Evolutionary conservation across 2,113 vertebrate species (phyloP).

Genomic region (Poeciliopsis retropinna): DNA sequence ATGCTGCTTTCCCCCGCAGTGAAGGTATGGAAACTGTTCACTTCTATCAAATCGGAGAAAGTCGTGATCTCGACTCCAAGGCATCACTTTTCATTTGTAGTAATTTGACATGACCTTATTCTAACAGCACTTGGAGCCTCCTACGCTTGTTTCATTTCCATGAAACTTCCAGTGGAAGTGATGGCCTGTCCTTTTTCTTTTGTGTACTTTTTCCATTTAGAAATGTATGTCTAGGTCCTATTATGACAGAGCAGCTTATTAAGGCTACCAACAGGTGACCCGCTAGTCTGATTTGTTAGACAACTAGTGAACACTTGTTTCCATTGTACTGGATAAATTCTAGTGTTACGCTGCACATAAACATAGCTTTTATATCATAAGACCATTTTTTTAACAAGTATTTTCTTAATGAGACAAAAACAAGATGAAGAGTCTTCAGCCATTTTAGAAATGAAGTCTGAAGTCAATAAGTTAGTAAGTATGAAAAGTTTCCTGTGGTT

Average conservation of each 20-base stretch:
- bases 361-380: background rate
- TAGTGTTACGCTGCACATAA: background rate
- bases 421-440: no score
- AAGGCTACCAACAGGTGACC: slow-evolving; percentile 30
- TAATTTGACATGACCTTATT: slow-evolving; percentile 29
- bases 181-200: background rate
- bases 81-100: slow-evolving; percentile 38
- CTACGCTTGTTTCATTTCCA: slow-evolving; percentile 17
- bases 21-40: background rate
- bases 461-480: background rate
- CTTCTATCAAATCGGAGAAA: slow-evolving; percentile 30
- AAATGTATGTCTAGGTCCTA: slow-evolving; percentile 11
- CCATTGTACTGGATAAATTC: background rate
- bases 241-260: slow-evolving; percentile 13
- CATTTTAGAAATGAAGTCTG: background rate
- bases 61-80: slow-evolving; percentile 7
- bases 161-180: slow-evolving; percentile 18
- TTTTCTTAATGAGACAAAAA: no score
- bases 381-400: background rate
- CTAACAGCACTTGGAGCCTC: background rate
- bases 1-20: background rate
- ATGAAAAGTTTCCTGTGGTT: no score
- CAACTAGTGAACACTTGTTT: background rate
- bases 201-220: slow-evolving; percentile 15
- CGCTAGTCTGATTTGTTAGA: background rate